These are phyloP conservation scores for Gouania willdenowi DNA, from an alignment of 2,797 vertebrate genomes.

Conservation along the genomic window DNA sequence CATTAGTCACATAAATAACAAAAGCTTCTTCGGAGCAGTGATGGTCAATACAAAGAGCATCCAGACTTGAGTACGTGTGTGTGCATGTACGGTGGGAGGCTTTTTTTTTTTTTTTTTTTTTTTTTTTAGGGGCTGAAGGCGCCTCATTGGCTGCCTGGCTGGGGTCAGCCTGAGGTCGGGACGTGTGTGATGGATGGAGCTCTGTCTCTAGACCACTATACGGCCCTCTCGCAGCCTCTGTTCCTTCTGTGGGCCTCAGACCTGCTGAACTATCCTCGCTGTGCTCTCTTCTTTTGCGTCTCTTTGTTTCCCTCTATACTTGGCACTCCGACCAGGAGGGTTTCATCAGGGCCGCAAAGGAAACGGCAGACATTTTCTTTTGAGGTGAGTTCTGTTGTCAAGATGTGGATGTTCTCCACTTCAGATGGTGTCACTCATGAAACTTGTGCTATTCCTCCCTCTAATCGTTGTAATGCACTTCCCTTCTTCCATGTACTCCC, in stretches of 20 bases:
- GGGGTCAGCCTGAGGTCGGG: conserved; percentile 71
- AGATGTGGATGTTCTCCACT: conserved; percentile 6
- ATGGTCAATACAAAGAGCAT: conserved; percentile 63
- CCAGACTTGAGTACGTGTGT: conserved; percentile 39
- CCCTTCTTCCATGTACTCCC: background rate
- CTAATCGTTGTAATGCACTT: conserved; percentile 4
- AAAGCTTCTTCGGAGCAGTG: conserved; percentile 56
- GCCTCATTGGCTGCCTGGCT: conserved; percentile 72
- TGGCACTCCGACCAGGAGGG: conserved; percentile 19
- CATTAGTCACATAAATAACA: conserved; percentile 66
- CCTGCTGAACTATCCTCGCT: conserved; percentile 23
- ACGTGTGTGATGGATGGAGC: conserved; percentile 77
- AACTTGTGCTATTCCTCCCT: conserved; percentile 17
- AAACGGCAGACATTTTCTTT: conserved; percentile 19
- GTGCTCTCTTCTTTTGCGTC: conserved; percentile 35
- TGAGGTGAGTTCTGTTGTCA: conserved; percentile 52
- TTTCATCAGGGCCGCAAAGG: conserved; percentile 20
- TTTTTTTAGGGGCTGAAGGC: conserved; percentile 45
- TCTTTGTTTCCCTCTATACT: conserved; percentile 32
- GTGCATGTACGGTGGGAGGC: conserved; percentile 16
- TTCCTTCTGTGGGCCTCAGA: conserved; percentile 56
- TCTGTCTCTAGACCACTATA: conserved; percentile 51
- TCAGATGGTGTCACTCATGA: background rate
- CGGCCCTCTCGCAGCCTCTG: conserved; percentile 30
- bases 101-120: no score